phyloP scores from a whole-genome alignment of 2,113 vertebrate species.

The Thamnaconus septentrionalis region DNA sequence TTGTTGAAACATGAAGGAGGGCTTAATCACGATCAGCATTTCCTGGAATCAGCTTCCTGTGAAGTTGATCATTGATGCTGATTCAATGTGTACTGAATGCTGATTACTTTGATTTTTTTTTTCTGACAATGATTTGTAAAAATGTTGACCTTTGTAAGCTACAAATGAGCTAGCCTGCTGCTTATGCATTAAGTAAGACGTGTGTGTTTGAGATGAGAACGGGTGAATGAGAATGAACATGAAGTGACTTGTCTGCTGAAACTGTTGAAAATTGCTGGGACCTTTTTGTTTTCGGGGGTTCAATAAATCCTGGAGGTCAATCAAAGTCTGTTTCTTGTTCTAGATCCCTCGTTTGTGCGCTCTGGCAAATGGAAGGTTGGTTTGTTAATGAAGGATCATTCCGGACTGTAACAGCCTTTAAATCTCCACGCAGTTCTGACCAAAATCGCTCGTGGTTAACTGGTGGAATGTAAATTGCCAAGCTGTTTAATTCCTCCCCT shows the following conservation, averaged over 20 bases:
- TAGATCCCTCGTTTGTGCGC: slow-evolving; percentile 53
- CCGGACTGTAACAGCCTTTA: slow-evolving; percentile 56
- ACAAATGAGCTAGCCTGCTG: slow-evolving; percentile 74
- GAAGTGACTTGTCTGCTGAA: slow-evolving; percentile 20
- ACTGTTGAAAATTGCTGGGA: slow-evolving; percentile 32
- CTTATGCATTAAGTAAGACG: slow-evolving; percentile 54
- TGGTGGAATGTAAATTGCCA: slow-evolving; percentile 44
- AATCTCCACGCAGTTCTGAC: slow-evolving; percentile 24
- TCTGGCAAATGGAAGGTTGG: slow-evolving; percentile 32
- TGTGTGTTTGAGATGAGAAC: slow-evolving; percentile 57
- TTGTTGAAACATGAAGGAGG: slow-evolving; percentile 67
- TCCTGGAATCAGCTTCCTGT: slow-evolving; percentile 45
- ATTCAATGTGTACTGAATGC: slow-evolving; percentile 77
- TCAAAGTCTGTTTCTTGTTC: slow-evolving; percentile 49
- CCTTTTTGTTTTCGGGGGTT: slow-evolving; percentile 46
- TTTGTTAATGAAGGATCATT: slow-evolving; percentile 57
- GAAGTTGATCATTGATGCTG: slow-evolving; percentile 60
- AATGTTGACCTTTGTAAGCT: slow-evolving; percentile 72
- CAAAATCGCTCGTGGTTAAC: slow-evolving; percentile 36
- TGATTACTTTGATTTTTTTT: slow-evolving; percentile 54
- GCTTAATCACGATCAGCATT: slow-evolving; percentile 61
- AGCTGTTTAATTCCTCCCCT: slow-evolving; percentile 18
- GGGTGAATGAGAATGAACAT: slow-evolving; percentile 53
- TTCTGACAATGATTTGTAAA: slow-evolving; percentile 76
- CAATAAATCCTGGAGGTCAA: slow-evolving; percentile 66